These are phyloP conservation scores for Halictus ligatus DNA, from an alignment of 2,888 invertebrate genomes.

Conservation along the genomic window DNA sequence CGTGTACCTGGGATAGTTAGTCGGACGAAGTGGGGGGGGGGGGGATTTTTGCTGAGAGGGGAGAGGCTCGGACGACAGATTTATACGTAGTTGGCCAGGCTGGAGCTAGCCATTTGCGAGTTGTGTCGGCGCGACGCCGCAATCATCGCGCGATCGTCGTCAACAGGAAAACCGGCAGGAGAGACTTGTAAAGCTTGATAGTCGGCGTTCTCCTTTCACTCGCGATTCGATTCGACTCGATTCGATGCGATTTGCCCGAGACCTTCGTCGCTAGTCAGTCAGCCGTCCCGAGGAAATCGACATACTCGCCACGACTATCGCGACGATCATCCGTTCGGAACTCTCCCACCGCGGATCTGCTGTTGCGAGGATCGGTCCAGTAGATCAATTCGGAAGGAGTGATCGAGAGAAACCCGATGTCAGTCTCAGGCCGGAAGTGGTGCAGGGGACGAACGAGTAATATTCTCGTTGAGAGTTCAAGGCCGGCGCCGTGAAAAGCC, in stretches of 20 bases:
- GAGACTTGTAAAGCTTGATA: neutral
- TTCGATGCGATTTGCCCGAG: constrained; percentile 8
- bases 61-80: constrained; percentile 50
- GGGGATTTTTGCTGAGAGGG: constrained; percentile 51
- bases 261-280: constrained; percentile 2
- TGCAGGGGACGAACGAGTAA: constrained; percentile 29
- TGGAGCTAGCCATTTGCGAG: constrained; percentile 51
- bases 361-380: neutral
- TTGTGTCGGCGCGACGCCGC: constrained; percentile 31
- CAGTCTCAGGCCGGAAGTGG: constrained; percentile 4
- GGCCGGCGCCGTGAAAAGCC: constrained; percentile 52
- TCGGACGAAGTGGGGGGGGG: constrained; percentile 12
- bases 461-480: constrained; percentile 44
- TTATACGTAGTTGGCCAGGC: constrained; percentile 64
- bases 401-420: constrained; percentile 32
- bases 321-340: neutral
- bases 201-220: constrained; percentile 28
- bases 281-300: neutral
- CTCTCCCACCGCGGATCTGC: neutral
- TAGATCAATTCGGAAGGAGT: neutral
- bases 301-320: neutral
- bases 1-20: neutral
- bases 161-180: neutral
- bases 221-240: constrained; percentile 12
- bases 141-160: constrained; percentile 20